A percentile compares a stretch with the other conserved stretches of the same genome.
phyloP scores from a whole-genome alignment of 2,888 invertebrate genomes.

The Serrognathus titanus region DNA sequence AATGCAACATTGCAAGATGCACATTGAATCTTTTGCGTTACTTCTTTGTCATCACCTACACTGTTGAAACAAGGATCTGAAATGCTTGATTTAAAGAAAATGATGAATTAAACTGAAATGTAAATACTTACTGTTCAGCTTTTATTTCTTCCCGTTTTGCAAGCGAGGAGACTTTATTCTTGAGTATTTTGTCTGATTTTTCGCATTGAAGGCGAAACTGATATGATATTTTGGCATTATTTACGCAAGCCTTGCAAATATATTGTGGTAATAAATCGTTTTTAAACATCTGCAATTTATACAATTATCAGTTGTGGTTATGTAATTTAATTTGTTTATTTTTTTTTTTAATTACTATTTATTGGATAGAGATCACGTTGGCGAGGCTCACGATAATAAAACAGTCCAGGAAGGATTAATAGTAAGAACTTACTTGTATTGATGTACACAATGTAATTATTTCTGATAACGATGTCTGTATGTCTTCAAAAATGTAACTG shows the following conservation, averaged over 20 bases:
- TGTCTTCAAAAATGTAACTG: conserved; percentile 6
- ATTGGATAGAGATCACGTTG: too few species aligned
- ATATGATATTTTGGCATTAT: conserved; percentile 21
- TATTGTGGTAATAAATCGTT: conserved; percentile 22
- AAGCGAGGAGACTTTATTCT: neutral
- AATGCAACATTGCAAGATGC: neutral
- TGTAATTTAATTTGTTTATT: too few species aligned
- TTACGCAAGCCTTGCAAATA: conserved; percentile 25
- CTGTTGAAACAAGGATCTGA: neutral
- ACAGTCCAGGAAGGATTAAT: too few species aligned
- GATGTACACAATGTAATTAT: conserved; percentile 22
- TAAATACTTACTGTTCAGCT: neutral
- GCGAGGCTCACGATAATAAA: too few species aligned
- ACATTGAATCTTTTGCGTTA: too few species aligned
- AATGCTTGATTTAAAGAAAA: neutral
- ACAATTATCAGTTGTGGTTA: neutral
- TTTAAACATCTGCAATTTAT: conserved; percentile 20
- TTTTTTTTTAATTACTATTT: too few species aligned
- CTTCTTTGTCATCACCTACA: too few species aligned
- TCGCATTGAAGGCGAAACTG: conserved; percentile 25
- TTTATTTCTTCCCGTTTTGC: neutral
- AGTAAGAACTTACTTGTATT: conserved; percentile 21
- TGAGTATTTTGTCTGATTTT: conserved; percentile 18
- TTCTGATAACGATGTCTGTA: conserved; percentile 18
- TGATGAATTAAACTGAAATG: neutral